Evolutionary conservation across 2,113 vertebrate genomes (phyloP), one percentile per base, ranked within the genome.

Genomic region (Puntigrus tetrazona): DNA sequence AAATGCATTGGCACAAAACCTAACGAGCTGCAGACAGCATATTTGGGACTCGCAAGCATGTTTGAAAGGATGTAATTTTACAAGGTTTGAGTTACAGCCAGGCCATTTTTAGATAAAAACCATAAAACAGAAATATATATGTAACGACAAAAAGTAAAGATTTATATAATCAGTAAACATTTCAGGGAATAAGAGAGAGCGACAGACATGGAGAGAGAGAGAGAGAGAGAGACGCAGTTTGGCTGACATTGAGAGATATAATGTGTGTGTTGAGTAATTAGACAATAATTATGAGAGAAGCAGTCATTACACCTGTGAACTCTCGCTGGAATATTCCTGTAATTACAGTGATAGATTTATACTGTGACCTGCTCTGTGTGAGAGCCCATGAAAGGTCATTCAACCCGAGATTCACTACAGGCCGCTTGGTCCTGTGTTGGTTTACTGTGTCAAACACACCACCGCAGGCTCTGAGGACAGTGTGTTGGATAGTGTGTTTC

Each of bases 211-310:
- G 47, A 16, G 45, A 47, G 47, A 50, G 5, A 20, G 16, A 5
- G n/a, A 69, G 29, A 70, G 67, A 41, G 69, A 72, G 34, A 73
- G 36, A 43, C 20, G n/a, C 3, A 43, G 7, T 45, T 80, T 65
- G 59, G 38, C 73, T 78, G 78, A 84, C 22, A 91, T 63, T 55
- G 29, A 38, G 43, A 36, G 45, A 16, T 36, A 70, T 22, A 20
- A n/a, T 59, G 20, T 61, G 45, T 76, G 45, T 67, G 59, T 82
- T 77, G 22, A 38, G 57, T 77, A 67, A 67, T 50, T 45, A 77
- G 73, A 75, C 59, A 18, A 76, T 84, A 52, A 84, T 84, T 84
- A 63, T 50, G 22, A 77, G 27, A 77, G 59, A 47, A 50, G 59
- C 73, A 77, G 18, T 27, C 11, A 67, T 67, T 80, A 80, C 16